Evolutionary conservation across 2,113 vertebrate species (phyloP).

Genomic region (Semicossyphus pulcher): DNA sequence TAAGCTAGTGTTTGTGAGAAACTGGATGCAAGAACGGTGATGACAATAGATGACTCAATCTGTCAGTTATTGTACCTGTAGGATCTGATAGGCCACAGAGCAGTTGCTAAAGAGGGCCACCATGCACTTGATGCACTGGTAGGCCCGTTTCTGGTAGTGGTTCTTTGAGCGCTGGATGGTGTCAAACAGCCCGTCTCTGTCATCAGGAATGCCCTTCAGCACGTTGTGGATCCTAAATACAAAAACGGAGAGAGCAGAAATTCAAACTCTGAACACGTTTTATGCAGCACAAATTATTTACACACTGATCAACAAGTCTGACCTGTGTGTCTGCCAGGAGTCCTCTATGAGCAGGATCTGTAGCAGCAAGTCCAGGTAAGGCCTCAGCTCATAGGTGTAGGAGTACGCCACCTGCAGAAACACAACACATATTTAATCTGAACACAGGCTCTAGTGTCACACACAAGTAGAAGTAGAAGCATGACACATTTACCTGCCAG

Average conservation of each 20-base stretch:
- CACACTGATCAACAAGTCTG: slow-evolving; percentile 27
- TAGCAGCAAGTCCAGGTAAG: slow-evolving; percentile 97
- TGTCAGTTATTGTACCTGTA: slow-evolving; percentile 88
- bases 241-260: slow-evolving; percentile 9
- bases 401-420: slow-evolving; percentile 94
- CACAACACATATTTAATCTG: background rate
- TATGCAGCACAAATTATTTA: no score
- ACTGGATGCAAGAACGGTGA: no score
- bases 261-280: background rate
- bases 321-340: slow-evolving; percentile 99
- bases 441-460: background rate
- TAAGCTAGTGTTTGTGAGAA: no score
- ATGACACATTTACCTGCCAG: slow-evolving; percentile 91
- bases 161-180: slow-evolving; percentile 99
- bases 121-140: slow-evolving; percentile 99
- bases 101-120: slow-evolving; percentile 99
- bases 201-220: slow-evolving; percentile 98
- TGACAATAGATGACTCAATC: slow-evolving; percentile 13
- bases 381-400: slow-evolving; percentile 97
- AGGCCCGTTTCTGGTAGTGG: slow-evolving; percentile 99
- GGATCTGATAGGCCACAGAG: slow-evolving; percentile 98
- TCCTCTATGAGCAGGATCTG: slow-evolving; percentile 98
- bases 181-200: slow-evolving; percentile 97
- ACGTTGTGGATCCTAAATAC: slow-evolving; percentile 96
- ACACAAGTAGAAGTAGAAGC: background rate